Evolutionary conservation across 1,140 invertebrate genomes (phyloP).

Genomic region (Drosophila elegans): DNA sequence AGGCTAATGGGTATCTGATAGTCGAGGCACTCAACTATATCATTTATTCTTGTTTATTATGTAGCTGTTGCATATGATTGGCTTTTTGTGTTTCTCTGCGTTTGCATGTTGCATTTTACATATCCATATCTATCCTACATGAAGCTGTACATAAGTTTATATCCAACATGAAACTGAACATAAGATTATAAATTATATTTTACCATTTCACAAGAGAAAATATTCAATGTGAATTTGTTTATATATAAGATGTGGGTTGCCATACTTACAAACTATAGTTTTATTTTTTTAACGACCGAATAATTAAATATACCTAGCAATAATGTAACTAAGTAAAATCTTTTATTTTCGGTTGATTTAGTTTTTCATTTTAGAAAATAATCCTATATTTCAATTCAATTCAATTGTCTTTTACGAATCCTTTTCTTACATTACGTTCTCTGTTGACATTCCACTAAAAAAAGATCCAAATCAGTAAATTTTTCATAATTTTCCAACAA

Average conservation of each 20-base stretch:
- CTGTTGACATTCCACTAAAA: neutral
- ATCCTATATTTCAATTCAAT: no score
- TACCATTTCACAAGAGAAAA: slow-evolving; percentile 7
- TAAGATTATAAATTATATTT: slow-evolving; percentile 23
- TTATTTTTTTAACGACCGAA: no score
- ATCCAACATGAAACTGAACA: no score
- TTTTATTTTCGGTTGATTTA: no score
- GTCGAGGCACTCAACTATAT: no score
- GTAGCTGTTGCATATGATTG: slow-evolving; percentile 57
- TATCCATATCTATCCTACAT: slow-evolving; percentile 6
- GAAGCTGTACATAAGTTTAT: slow-evolving; percentile 6
- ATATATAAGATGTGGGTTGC: neutral
- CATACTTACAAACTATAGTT: no score
- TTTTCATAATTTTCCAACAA: slow-evolving; percentile 44
- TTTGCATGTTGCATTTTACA: slow-evolving; percentile 22
- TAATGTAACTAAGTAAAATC: no score
- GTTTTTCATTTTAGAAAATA: no score
- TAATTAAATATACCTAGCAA: no score
- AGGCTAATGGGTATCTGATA: no score
- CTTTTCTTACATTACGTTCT: neutral
- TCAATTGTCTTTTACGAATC: no score
- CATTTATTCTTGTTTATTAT: slow-evolving; percentile 50
- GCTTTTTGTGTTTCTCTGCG: slow-evolving; percentile 31
- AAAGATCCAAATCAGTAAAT: slow-evolving; percentile 21
- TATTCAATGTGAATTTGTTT: slow-evolving; percentile 20